Percentiles rank a stretch among this genome's conserved stretches.
Conservation (phyloP, 2,888 invertebrate species). For the Ochropacha duplaris region DNA sequence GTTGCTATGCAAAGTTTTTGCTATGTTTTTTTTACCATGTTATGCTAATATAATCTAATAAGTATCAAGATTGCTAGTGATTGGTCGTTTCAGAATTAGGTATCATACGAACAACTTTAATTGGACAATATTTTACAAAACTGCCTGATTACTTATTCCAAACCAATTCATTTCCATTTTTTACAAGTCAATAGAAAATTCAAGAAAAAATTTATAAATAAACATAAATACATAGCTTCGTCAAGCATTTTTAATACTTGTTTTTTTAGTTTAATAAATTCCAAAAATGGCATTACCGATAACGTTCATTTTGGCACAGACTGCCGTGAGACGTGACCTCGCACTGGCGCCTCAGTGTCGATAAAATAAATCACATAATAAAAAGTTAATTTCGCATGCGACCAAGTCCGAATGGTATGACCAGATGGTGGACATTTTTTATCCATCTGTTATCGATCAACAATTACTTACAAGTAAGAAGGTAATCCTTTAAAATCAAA, state of each 20-base stretch:
- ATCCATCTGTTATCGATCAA: conserved; percentile 31
- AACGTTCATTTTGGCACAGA: conserved; percentile 35
- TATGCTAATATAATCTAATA: not conserved
- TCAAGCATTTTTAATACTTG: not conserved
- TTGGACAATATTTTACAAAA: not conserved
- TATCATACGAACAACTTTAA: not conserved
- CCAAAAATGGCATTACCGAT: conserved; percentile 26
- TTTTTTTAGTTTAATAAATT: not conserved
- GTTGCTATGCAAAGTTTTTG: not conserved
- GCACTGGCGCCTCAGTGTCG: conserved; percentile 49
- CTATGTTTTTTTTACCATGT: not conserved
- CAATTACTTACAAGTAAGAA: not conserved
- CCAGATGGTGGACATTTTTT: conserved; percentile 48
- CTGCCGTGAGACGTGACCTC: conserved; percentile 52
- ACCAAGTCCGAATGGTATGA: conserved; percentile 32
- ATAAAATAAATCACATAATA: conserved; percentile 61
- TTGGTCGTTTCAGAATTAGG: not conserved
- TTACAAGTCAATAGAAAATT: not conserved
- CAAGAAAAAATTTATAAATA: not conserved
- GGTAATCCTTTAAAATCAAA: too few species aligned
- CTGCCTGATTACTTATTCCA: not conserved
- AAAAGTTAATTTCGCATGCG: conserved; percentile 59
- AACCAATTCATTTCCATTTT: not conserved
- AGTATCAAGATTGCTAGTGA: not conserved
- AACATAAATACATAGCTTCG: not conserved